Conservation (phyloP, 2,888 invertebrate species). For the Crossocerus cetratus region DNA sequence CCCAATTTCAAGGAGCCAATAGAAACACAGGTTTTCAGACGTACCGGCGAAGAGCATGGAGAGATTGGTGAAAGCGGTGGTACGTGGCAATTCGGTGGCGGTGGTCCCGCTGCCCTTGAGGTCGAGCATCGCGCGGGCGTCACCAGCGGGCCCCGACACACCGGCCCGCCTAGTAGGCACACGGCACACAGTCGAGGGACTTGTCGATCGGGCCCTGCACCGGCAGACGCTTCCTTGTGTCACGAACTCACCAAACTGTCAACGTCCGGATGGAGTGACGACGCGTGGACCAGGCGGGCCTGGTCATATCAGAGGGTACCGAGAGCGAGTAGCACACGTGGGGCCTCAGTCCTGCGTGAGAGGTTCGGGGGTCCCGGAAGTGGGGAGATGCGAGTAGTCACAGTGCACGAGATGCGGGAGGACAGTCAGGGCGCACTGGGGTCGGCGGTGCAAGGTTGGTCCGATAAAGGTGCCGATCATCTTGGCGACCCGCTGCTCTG, state of each 20-base stretch:
- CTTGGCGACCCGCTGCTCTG: constrained; percentile 67
- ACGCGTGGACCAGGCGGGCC: constrained; percentile 24
- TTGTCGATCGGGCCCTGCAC: no score
- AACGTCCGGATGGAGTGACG: constrained; percentile 37
- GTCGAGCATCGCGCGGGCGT: constrained; percentile 86
- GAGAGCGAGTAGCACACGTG: constrained; percentile 8
- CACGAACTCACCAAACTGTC: constrained; percentile 39
- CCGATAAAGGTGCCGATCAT: constrained; percentile 65
- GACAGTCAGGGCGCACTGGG: constrained; percentile 23
- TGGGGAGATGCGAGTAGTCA: not conserved
- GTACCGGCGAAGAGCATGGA: constrained; percentile 96
- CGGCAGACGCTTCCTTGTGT: not conserved
- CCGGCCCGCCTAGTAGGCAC: constrained; percentile 28
- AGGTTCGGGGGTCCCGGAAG: not conserved
- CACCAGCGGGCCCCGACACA: constrained; percentile 20
- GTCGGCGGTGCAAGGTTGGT: constrained; percentile 26
- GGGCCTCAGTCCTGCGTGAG: not conserved
- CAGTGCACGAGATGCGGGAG: constrained; percentile 9
- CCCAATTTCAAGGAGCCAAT: no score
- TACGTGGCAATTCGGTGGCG: constrained; percentile 93
- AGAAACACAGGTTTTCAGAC: no score
- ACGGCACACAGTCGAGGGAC: constrained; percentile 14
- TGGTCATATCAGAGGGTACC: constrained; percentile 49
- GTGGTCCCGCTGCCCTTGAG: constrained; percentile 94
- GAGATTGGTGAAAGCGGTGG: constrained; percentile 95